Base-by-base conservation (phyloP, 2,888 invertebrate genomes). In the Drosophila glabriapex region DNA sequence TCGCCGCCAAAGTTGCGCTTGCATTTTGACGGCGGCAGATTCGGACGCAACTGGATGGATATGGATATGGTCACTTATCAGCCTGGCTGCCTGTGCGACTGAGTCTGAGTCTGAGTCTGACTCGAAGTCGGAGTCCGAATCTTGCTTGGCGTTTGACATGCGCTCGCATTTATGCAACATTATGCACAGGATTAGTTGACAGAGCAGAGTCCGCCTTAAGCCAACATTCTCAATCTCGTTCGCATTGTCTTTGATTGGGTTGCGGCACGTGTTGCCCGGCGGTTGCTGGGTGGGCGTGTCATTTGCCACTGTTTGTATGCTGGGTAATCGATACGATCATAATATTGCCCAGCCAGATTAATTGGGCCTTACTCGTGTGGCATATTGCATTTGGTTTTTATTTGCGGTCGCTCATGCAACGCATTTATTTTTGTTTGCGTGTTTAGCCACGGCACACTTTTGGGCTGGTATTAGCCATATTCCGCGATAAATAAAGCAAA, bases 1-100 rank as follows among this genome's bases (percentile, higher is more conserved):
- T 66, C 67, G 73, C 78, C 82, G 89, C 79, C 78, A 66, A 66
- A 56, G 71, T 71, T 67, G 65, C 56, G 67, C 68, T 76, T 74
- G 89, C 89, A 81, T 90, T 88, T 91, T 91, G 90, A 89, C 79
- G 91, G 76, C 91, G 88, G 91, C 83, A 89, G 91, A 88, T 88
- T 79, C 73, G 85, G 83, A 88, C 71, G 68, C 66, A 39, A 39
- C 37, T 56, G 56, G 54, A 59, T 56, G 46, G 64, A 56, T 64
- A 69, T 71, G 71, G 78, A 80, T 76, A 69, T 80, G 81, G 73
- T 64, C 77, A 72, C 81, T 78, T 78, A 80, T 71, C 72, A 43
- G 66, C 37, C 61, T 41, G 56, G 49, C 43, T 22, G 56, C 43
- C 64, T 46, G 19, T 22, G 10, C 16, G 19, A 19, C 55, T 25